Conservation (phyloP, 2,113 vertebrate species). For the Echinops telfairi region DNA sequence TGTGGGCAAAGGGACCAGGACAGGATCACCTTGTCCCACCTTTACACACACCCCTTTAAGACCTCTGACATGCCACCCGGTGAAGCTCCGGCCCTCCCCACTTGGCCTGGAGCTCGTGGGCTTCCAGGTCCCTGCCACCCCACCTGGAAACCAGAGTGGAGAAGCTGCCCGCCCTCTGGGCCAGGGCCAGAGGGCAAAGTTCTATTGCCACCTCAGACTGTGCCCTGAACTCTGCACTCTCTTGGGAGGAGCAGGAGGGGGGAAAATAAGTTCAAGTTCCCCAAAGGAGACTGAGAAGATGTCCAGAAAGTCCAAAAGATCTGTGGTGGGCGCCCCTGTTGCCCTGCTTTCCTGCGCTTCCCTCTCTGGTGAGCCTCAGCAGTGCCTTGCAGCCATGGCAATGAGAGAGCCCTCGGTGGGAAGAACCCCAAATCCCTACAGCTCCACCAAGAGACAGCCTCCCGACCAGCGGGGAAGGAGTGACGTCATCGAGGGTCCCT, state of each 20-base stretch:
- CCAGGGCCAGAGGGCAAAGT: background rate
- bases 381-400: too few relatives aligned
- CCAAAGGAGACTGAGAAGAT: background rate
- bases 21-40: background rate
- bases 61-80: fast-evolving
- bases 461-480: too few relatives aligned
- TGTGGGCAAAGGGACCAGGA: too few relatives aligned
- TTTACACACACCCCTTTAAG: background rate
- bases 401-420: too few relatives aligned
- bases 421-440: too few relatives aligned
- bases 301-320: background rate
- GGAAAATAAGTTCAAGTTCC: background rate
- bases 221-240: background rate
- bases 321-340: background rate
- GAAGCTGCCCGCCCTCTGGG: too few relatives aligned
- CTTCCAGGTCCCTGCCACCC: background rate
- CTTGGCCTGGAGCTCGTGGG: background rate
- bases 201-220: background rate
- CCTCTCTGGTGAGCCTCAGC: background rate
- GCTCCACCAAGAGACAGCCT: too few relatives aligned
- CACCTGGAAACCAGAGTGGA: background rate
- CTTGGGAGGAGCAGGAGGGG: background rate
- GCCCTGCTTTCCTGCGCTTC: background rate
- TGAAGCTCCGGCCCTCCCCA: background rate
- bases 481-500: too few relatives aligned